These are phyloP conservation scores for Choloepus hoffmanni DNA, from an alignment of 2,113 vertebrate species.

Conservation along the genomic window DNA sequence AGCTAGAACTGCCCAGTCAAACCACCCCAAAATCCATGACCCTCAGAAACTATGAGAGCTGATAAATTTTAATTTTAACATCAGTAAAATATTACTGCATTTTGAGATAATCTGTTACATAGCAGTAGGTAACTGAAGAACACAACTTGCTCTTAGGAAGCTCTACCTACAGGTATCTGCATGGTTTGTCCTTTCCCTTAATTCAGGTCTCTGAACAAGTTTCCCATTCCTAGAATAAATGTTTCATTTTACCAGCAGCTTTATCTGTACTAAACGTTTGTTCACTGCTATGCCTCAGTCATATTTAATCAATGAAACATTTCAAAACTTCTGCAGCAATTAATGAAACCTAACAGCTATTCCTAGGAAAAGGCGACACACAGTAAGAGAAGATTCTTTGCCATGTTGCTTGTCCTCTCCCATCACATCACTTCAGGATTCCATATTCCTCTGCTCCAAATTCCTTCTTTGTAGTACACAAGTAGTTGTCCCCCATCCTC, in stretches of 20 bases:
- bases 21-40: no score
- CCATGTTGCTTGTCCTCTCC: neutral
- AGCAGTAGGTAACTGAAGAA: neutral
- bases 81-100: no score
- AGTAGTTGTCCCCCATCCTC: neutral
- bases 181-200: neutral
- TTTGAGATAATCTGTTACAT: neutral
- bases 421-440: neutral
- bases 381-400: neutral
- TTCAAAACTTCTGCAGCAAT: neutral
- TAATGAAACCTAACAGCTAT: neutral
- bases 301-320: neutral
- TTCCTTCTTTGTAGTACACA: neutral
- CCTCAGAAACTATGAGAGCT: no score
- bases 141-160: neutral
- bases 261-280: neutral
- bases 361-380: neutral
- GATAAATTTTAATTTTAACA: no score
- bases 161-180: neutral
- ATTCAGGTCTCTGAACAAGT: neutral
- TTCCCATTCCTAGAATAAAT: neutral
- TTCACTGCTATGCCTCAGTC: neutral
- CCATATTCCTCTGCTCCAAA: neutral
- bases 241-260: neutral
- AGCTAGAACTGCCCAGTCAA: no score